Base-by-base conservation (phyloP, 2,888 invertebrate genomes). In the Andrena fulva region DNA sequence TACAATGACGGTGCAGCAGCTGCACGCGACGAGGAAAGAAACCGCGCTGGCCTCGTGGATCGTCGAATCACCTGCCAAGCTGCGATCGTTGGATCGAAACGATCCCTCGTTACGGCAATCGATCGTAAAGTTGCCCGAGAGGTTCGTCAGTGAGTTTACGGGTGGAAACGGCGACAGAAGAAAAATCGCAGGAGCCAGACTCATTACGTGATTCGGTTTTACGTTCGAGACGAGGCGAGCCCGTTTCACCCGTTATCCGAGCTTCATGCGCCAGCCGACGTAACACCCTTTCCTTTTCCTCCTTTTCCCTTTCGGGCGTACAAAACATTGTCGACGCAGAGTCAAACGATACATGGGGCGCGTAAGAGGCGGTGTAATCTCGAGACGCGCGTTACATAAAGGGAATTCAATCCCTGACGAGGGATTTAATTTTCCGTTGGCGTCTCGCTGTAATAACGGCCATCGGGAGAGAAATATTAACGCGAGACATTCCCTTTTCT, bases 181-280 rank as follows among this genome's bases (percentile, higher is more conserved):
- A 67, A 71, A 77, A 27, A 67, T 67, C 59, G 27, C 10, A 35
- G 42, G 42, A 63, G 29, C 27, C 24, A 16, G 2, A 20, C 33
- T 35, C 29, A 33, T 81, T 78, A 74, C 77, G 72, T 54, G 56
- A 70, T 70, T 69, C 50, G 35, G 27, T 70, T 69, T 16, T 69
- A 69, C 62, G 68, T 68, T 33, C 69, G 24, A 12, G 35, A 6
- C 5, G 42, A 27, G n/a, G 6, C 2, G 56, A 27, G 27, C 42
- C 20, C 20, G 54, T 81, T 77, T 73, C 80, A 20, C 59, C 69
- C 24, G 68, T 69, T 69, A 16, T 42, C n/a, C 72, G 64, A 73
- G 73, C 59, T 73, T 73, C 71, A 62, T 60, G 64, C 70, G n/a
- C 24, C 10, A 2, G 31, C 10, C 31, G 52, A 52, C 62, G 60